Evolutionary conservation across 2,113 vertebrate species (phyloP), one percentile per base, ranked within the genome.

Genomic region (Pavo muticus): DNA sequence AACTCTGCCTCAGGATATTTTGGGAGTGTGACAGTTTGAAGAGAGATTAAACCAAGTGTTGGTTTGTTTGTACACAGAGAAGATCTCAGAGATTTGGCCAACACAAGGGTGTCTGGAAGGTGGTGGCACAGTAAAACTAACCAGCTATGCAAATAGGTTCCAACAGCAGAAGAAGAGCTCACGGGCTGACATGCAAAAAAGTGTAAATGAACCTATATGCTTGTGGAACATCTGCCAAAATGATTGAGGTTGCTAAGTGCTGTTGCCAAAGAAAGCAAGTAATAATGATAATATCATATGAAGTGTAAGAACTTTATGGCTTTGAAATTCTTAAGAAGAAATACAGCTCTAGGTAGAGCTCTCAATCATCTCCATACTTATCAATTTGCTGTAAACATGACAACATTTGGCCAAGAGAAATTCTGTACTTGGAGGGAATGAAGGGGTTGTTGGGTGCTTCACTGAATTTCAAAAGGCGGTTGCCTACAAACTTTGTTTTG

Each of bases 201-300:
- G 39, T 25, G 60, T 25, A 85, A 94, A 74, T 20, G 76, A 74
- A 63, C 60, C 35, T 75, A 2, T 32, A 21, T 61, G 69, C 91
- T 93, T 88, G 64, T 61, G 56, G n/a, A 86, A 84, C 44, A 61
- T 88, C 81, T 95, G 60, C 69, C 85, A 90, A 40, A 88, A 87
- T 61, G 15, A 45, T 18, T 84, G 47, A 81, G 79, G 90, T 88
- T 86, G 57, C 68, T 69, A 24, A 44, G 75, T 81, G 73, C 40
- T 64, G 10, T 10, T 93, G 54, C 65, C 76, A 87, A 71, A 69
- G 65, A 64, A 90, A 84, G 52, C 45, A 88, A 81, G 39, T 24
- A 77, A 56, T 29, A 79, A 5, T 40, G 64, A 65, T 80, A 20
- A 10, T 23, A 44, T 74, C 47, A 52, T 44, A 77, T 23, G 18